phyloP scores from a whole-genome alignment of 2,797 vertebrate species.

The Leptoclinus maculatus region DNA sequence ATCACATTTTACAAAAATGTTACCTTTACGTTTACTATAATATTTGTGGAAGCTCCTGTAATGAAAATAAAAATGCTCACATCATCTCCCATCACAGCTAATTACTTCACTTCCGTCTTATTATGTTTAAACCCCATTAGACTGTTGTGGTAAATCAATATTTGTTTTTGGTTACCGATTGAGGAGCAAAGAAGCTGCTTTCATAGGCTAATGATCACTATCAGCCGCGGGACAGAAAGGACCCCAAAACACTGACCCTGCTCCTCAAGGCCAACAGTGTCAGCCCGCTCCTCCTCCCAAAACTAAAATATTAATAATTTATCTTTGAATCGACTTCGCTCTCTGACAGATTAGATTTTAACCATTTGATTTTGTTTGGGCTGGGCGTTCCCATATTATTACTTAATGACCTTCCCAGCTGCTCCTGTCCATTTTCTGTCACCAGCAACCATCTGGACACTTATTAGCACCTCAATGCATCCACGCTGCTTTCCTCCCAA shows the following conservation, averaged over 20 bases:
- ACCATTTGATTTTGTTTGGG: constrained; percentile 89
- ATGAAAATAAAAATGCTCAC: not conserved
- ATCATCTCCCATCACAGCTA: constrained; percentile 18
- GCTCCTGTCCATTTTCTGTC: constrained; percentile 91
- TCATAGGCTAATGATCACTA: constrained; percentile 72
- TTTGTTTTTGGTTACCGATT: constrained; percentile 64
- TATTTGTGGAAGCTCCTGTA: not conserved
- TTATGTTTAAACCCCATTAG: constrained; percentile 55
- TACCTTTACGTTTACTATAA: not conserved
- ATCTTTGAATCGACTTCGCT: constrained; percentile 83
- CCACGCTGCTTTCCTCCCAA: constrained; percentile 85
- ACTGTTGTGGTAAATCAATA: constrained; percentile 67
- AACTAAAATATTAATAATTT: constrained; percentile 89
- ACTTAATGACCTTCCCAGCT: constrained; percentile 90
- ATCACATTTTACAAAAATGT: not conserved
- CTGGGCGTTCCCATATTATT: constrained; percentile 93
- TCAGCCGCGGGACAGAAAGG: constrained; percentile 70
- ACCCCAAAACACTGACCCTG: constrained; percentile 59
- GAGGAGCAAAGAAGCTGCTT: constrained; percentile 57
- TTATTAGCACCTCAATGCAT: constrained; percentile 92
- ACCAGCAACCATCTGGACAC: constrained; percentile 91
- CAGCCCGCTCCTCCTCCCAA: constrained; percentile 56
- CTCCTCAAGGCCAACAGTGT: constrained; percentile 42
- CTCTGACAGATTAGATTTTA: constrained; percentile 85
- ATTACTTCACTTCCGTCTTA: constrained; percentile 34